A percentile compares a stretch with the other conserved stretches of the same genome.
phyloP scores from a whole-genome alignment of 2,797 vertebrate genomes.

The Diplodus sargus region DNA sequence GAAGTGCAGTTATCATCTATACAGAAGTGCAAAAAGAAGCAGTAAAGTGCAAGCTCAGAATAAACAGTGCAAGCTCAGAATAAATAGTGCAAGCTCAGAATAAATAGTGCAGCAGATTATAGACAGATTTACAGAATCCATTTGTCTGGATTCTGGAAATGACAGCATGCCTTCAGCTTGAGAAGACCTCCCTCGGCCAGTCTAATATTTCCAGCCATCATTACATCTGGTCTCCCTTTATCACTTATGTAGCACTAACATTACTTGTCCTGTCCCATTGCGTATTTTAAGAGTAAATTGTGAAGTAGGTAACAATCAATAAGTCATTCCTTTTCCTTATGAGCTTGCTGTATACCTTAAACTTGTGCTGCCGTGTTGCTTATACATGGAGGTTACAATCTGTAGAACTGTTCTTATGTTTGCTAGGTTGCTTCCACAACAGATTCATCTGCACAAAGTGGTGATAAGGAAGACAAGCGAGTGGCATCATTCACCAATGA shows the following conservation, averaged over 20 bases:
- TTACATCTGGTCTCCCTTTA: background rate
- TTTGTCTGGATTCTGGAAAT: background rate
- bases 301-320: background rate
- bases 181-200: background rate
- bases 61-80: too few relatives aligned
- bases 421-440: background rate
- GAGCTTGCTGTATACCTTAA: background rate
- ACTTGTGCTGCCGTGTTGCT: background rate
- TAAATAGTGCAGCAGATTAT: too few relatives aligned
- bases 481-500: too few relatives aligned
- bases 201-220: background rate
- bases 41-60: too few relatives aligned
- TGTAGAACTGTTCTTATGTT: background rate
- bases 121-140: too few relatives aligned
- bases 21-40: too few relatives aligned
- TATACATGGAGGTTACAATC: background rate
- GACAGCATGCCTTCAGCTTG: background rate
- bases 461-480: background rate
- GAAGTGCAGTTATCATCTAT: too few relatives aligned
- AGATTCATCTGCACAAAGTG: background rate
- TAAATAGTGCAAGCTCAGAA: too few relatives aligned
- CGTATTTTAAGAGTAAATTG: background rate
- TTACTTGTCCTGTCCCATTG: background rate
- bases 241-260: too few relatives aligned
- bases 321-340: too few relatives aligned